A percentile compares a stretch with the other conserved stretches of the same genome.
Evolutionary conservation across 2,888 invertebrate species (phyloP).

Genomic region (Catocala nupta): DNA sequence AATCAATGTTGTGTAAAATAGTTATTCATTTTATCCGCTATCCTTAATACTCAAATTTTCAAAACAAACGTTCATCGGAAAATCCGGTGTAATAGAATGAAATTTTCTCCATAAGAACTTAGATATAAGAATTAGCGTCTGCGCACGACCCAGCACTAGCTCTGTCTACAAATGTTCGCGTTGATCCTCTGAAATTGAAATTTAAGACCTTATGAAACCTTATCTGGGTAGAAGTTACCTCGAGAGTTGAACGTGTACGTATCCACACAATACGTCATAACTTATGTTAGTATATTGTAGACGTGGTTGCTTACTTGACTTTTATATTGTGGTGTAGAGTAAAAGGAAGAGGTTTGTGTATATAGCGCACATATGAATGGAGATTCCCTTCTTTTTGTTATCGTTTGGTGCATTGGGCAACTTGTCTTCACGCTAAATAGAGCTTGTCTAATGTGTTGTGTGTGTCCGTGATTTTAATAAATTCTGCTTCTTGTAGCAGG

Average conservation of each 20-base stretch:
- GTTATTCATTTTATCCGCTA: no score
- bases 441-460: no score
- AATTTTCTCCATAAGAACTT: constrained; percentile 52
- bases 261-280: constrained; percentile 4
- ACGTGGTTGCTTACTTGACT: neutral
- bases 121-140: constrained; percentile 62
- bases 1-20: no score
- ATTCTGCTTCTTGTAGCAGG: no score
- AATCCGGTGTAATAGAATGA: constrained; percentile 45
- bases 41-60: no score
- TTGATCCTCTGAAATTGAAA: constrained; percentile 81
- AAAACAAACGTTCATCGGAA: no score
- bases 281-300: neutral
- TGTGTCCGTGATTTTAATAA: no score
- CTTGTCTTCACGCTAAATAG: no score
- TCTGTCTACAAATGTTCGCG: constrained; percentile 57
- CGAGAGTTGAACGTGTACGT: constrained; percentile 28
- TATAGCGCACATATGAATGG: no score
- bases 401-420: no score
- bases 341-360: no score
- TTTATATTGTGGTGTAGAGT: neutral
- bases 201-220: constrained; percentile 74
- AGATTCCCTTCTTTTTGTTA: no score
- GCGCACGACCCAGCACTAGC: constrained; percentile 58
- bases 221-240: constrained; percentile 52